phyloP scores from a whole-genome alignment of 2,797 vertebrate species.

The Mormyrops attenuatus region DNA sequence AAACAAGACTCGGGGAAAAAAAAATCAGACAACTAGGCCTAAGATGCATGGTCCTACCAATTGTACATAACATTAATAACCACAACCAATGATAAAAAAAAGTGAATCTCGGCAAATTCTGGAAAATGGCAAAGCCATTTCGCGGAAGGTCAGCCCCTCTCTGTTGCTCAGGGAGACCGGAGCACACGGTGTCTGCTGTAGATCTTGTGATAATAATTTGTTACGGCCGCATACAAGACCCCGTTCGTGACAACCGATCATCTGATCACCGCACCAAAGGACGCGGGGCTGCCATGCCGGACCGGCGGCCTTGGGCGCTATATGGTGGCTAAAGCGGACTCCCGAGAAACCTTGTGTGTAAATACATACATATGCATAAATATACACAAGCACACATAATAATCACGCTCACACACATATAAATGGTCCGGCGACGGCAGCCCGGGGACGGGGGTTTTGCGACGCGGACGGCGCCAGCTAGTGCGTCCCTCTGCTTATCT shows the following conservation, averaged over 20 bases:
- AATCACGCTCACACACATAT: background rate
- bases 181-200: background rate
- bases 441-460: background rate
- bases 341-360: background rate
- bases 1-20: background rate
- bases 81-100: background rate
- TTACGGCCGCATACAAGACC: slow-evolving; percentile 1
- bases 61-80: background rate
- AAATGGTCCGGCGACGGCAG: background rate
- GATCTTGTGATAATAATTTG: slow-evolving; percentile 19
- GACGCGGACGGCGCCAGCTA: slow-evolving; percentile 33
- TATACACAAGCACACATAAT: background rate
- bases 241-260: slow-evolving; percentile 4
- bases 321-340: background rate
- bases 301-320: background rate
- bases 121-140: slow-evolving; percentile 3
- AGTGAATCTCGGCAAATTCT: slow-evolving; percentile 26
- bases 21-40: background rate
- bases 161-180: background rate
- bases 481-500: slow-evolving; percentile 82
- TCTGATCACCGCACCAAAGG: slow-evolving; percentile 8
- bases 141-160: background rate
- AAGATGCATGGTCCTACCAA: background rate
- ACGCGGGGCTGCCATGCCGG: slow-evolving; percentile 5
- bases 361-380: background rate